A percentile compares a stretch with the other conserved stretches of the same genome.
Evolutionary conservation across 2,113 vertebrate genomes (phyloP).

Genomic region (Todiramphus saurophagus): DNA sequence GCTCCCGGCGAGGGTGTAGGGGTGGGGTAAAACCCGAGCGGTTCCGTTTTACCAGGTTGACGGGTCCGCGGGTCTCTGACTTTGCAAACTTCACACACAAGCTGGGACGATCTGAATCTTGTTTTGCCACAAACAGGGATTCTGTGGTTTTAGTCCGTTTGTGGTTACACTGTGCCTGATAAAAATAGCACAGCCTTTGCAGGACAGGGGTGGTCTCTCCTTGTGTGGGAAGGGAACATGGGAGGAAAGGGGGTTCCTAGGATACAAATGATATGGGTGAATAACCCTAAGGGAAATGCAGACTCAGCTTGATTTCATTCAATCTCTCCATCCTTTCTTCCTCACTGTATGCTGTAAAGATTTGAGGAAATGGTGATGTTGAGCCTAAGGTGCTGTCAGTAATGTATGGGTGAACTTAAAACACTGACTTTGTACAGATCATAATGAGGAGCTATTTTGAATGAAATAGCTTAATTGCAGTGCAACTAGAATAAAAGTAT

Average conservation of each 20-base stretch:
- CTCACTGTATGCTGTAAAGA: background rate
- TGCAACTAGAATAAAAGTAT: background rate
- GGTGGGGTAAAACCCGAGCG: background rate
- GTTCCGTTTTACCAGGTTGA: background rate
- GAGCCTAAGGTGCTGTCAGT: background rate
- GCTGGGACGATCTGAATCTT: background rate
- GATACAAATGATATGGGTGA: constrained; percentile 32
- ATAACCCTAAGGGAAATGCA: constrained; percentile 8
- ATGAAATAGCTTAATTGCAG: background rate
- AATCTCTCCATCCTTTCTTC: background rate
- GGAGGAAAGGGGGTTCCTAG: background rate
- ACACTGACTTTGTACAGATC: background rate
- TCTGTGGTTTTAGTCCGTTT: background rate
- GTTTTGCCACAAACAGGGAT: background rate
- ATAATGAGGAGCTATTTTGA: background rate
- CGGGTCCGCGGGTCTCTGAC: background rate
- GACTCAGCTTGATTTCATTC: background rate
- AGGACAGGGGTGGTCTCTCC: background rate
- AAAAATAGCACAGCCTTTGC: background rate
- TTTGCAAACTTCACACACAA: background rate
- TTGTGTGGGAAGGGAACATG: background rate
- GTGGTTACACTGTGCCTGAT: background rate
- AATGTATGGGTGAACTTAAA: background rate
- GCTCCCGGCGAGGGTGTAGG: background rate
- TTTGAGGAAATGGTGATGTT: background rate